Base-by-base conservation (phyloP, 2,888 invertebrate species). In the Venusia cambrica region DNA sequence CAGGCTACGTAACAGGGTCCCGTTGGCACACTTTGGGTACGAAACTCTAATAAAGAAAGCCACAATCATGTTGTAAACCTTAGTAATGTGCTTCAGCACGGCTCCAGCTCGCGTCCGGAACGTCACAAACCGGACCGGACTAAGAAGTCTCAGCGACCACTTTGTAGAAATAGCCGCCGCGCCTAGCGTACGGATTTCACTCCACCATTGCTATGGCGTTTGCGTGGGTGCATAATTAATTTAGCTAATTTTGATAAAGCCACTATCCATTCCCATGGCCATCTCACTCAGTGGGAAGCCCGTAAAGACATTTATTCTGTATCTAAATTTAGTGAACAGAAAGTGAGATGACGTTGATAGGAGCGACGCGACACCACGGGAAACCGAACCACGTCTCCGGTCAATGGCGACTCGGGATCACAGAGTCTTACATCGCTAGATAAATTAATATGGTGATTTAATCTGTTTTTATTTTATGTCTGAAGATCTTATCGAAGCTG, bases 351-450 rank as follows among this genome's bases (percentile, higher is more conserved):
- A 52, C 44, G 38, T 41, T 43, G 64, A 64, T 64, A 62, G 56
- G 46, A 50, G n/a, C n/a, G n/a, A n/a, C n/a, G n/a, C 61, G 45
- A 52, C 64, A 46, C 64, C 48, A 48, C 58, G 63, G 65, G 63
- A 65, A 63, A 31, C 40, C 40, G 15, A 29, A 21, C 37, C 20
- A 28, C 14, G 30, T 4, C 32, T 28, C 28, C 33, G 19, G 11
- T 19, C 14, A 27, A 30, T 15, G 31, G 19, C 18, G 16, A 30
- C 24, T 35, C 22, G 21, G 30, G 11, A 18, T 34, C 34, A 18
- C 26, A 17, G 30, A 31, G 32, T 28, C 15, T 30, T 14, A 19
- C 14, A 28, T 42, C 38, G 12, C 29, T 41, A 38, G 35, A 28
- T 37, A 39, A 42, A 40, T 46, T 31, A 43, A 32, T 34, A 35